Base-by-base conservation (phyloP, 1,140 invertebrate genomes). In the Euura lappo region DNA sequence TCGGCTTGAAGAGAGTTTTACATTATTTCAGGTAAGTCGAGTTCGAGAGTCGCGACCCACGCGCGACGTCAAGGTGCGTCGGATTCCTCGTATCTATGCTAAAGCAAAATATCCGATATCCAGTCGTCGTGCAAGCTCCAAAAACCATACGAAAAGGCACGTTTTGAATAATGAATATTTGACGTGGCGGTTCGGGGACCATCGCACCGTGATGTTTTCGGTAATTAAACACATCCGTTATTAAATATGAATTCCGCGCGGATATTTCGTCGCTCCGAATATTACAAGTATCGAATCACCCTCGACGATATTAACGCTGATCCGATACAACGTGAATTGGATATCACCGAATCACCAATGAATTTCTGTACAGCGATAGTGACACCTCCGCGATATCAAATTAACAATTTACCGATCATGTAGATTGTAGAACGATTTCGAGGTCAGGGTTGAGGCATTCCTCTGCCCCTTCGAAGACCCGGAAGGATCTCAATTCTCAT, bases 101-200 rank as follows among this genome's bases (percentile, higher is more conserved):
- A 60, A 60, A 60, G 51, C 51, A 60, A 60, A 60, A 60, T 60
- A 60, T 60, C 3, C 51, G 51, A 60, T 60, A 60, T 60, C 51
- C 28, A 28, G 28, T 1, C 28, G 28, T 28, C 28, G 28, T 28
- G 5, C 13, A 8, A 60, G 51, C 6, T 60, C 10, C 51, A 60
- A 4, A 60, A 60, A n/a, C 8, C 51, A 60, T 3, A n/a, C 13
- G 6, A n/a, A n/a, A 3, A 60, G 51, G 51, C 51, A 6, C 13
- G 8, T 5, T 8, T 60, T 60, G 51, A 60, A 60, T 60, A 60
- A 60, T 60, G 51, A 11, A 60, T 60, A 28, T 28, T 28, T 1
- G 28, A 28, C 28, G 28, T 28, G 28, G 28, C 28, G 28, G 28
- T 28, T 28, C 13, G 10, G 2, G 13, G 8, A 60, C 51, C 8